These are phyloP conservation scores for Zeugodacus cucurbitae DNA, from an alignment of 1,140 invertebrate genomes.

Conservation along the genomic window DNA sequence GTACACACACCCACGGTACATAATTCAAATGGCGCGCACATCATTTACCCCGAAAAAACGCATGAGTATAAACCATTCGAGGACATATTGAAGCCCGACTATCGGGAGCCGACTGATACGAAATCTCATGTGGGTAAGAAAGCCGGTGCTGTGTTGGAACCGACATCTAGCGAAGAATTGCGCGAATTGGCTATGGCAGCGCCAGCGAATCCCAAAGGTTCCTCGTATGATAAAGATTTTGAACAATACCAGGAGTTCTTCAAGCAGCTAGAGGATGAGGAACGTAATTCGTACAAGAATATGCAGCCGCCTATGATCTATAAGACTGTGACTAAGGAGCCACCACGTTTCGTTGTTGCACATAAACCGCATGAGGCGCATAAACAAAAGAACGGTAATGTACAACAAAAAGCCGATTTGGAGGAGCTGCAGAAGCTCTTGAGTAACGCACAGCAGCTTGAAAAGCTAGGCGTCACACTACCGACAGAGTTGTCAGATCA, in stretches of 20 bases:
- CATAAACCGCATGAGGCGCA: neutral
- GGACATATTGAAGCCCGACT: conserved; percentile 47
- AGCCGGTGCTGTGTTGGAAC: neutral
- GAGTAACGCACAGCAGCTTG: conserved; percentile 61
- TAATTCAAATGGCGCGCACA: conserved; percentile 53
- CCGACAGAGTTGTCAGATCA: conserved; percentile 59
- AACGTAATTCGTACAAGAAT: conserved; percentile 55
- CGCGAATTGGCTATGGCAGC: conserved; percentile 54
- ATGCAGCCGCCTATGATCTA: conserved; percentile 57
- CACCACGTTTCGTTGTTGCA: conserved; percentile 44
- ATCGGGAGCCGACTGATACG: neutral
- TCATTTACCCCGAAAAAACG: conserved; percentile 53
- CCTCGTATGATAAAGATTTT: neutral
- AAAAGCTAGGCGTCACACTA: conserved; percentile 66
- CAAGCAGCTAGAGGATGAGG: conserved; percentile 53
- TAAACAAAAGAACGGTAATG: conserved; percentile 42
- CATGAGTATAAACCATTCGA: conserved; percentile 36
- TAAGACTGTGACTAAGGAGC: conserved; percentile 50
- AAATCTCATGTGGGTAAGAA: neutral
- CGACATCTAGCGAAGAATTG: conserved; percentile 57
- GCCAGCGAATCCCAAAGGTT: conserved; percentile 51
- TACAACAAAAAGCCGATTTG: conserved; percentile 46
- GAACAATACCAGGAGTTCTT: conserved; percentile 60
- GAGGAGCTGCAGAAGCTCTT: conserved; percentile 60
- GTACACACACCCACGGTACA: conserved; percentile 56